Conservation (phyloP, 2,888 invertebrate genomes). For the Lycaena phlaeas region DNA sequence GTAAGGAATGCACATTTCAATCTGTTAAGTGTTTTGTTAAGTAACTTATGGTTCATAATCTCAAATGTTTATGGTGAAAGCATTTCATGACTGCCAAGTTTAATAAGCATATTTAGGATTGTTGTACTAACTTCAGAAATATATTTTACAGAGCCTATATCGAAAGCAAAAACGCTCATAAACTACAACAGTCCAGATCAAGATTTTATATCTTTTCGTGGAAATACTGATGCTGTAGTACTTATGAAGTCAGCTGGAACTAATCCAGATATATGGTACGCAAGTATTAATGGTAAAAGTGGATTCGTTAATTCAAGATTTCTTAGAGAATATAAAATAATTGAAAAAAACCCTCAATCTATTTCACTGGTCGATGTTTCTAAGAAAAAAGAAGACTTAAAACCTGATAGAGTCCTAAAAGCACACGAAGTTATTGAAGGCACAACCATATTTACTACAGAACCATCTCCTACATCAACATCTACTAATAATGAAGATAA, state of each 20-base stretch:
- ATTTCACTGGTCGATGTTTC: constrained; percentile 37
- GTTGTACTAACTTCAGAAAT: neutral
- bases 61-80: neutral
- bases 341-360: constrained; percentile 40
- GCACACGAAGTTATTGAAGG: constrained; percentile 76
- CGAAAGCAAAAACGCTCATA: constrained; percentile 73
- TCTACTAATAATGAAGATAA: constrained; percentile 14
- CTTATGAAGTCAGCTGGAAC: constrained; percentile 81
- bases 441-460: constrained; percentile 72
- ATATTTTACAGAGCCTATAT: constrained; percentile 66
- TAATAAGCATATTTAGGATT: neutral
- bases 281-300: constrained; percentile 76
- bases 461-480: constrained; percentile 26
- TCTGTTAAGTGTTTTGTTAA: constrained; percentile 22
- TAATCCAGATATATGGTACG: constrained; percentile 77
- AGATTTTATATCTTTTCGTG: constrained; percentile 74
- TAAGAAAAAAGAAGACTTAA: constrained; percentile 27
- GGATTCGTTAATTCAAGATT: constrained; percentile 77
- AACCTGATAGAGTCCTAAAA: constrained; percentile 54
- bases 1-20: constrained; percentile 52
- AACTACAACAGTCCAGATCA: constrained; percentile 69
- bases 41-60: neutral
- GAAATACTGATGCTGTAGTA: constrained; percentile 72
- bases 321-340: constrained; percentile 74
- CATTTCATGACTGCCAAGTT: neutral